Percentiles rank a stretch among this genome's conserved stretches.
These are phyloP conservation scores for Darwinula stevensoni DNA, from an alignment of 2,888 invertebrate genomes.

Conservation along the genomic window DNA sequence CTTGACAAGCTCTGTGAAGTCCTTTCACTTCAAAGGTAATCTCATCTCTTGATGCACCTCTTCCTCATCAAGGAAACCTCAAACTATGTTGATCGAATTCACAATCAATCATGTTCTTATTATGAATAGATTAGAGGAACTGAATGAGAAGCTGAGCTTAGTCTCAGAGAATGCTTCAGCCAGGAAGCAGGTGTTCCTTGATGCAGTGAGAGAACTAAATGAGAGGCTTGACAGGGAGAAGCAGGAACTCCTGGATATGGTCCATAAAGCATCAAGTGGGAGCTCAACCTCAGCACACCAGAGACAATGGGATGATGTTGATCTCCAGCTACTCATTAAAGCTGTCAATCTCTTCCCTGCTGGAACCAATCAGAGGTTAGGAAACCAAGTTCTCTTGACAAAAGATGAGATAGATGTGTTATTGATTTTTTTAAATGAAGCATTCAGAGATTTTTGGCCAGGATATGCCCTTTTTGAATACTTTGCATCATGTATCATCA, in stretches of 20 bases:
- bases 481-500: no score
- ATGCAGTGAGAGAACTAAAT: conserved; percentile 36
- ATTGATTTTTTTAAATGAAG: neutral
- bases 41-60: no score
- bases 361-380: conserved; percentile 54
- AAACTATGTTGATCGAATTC: no score
- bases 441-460: conserved; percentile 5
- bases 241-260: conserved; percentile 12
- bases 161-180: conserved; percentile 10
- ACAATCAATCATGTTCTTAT: no score
- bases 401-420: conserved; percentile 8
- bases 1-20: conserved; percentile 69
- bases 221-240: conserved; percentile 44
- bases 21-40: conserved; percentile 17
- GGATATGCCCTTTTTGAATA: no score
- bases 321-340: conserved; percentile 69
- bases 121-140: conserved; percentile 14
- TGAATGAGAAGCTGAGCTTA: conserved; percentile 13
- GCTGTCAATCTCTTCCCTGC: conserved; percentile 93
- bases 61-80: no score
- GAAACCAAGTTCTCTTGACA: conserved; percentile 6
- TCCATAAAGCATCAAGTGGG: neutral
- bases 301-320: conserved; percentile 45
- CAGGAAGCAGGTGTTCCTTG: conserved; percentile 14
- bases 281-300: neutral